A percentile compares a stretch with the other conserved stretches of the same genome.
Conservation (phyloP, 2,888 invertebrate genomes). For the Chaetogeoica ovagalla region DNA sequence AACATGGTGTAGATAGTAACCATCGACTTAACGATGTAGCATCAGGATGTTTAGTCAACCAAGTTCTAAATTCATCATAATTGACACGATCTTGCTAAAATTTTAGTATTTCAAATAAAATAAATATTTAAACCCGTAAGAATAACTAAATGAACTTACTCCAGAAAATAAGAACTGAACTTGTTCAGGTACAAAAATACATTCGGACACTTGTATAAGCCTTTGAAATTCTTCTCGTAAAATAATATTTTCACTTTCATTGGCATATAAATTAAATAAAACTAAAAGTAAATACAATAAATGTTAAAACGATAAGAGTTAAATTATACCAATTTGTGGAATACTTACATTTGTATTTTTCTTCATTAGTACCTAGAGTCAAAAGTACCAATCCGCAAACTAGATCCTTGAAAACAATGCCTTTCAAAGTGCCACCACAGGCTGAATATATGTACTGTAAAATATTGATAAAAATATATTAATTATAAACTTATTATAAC, state of each 20-base stretch:
- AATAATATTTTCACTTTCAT: constrained; percentile 76
- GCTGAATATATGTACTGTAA: constrained; percentile 73
- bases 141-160: constrained; percentile 58
- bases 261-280: constrained; percentile 82
- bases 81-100: constrained; percentile 56
- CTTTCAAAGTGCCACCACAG: constrained; percentile 81
- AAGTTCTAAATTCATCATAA: constrained; percentile 73
- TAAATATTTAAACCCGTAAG: neutral
- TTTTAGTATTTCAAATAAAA: neutral
- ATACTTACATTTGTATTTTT: constrained; percentile 74
- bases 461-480: constrained; percentile 17
- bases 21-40: constrained; percentile 81
- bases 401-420: constrained; percentile 80
- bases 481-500: neutral
- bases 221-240: constrained; percentile 71
- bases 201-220: constrained; percentile 62
- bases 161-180: constrained; percentile 61
- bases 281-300: constrained; percentile 65
- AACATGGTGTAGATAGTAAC: constrained; percentile 72
- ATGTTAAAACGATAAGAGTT: neutral
- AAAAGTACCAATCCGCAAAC: constrained; percentile 83
- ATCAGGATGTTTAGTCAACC: constrained; percentile 75
- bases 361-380: constrained; percentile 81
- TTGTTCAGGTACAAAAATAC: constrained; percentile 61
- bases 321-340: neutral